phyloP scores from a whole-genome alignment of 2,797 vertebrate genomes.

The Sebastiscus albofasciatus region DNA sequence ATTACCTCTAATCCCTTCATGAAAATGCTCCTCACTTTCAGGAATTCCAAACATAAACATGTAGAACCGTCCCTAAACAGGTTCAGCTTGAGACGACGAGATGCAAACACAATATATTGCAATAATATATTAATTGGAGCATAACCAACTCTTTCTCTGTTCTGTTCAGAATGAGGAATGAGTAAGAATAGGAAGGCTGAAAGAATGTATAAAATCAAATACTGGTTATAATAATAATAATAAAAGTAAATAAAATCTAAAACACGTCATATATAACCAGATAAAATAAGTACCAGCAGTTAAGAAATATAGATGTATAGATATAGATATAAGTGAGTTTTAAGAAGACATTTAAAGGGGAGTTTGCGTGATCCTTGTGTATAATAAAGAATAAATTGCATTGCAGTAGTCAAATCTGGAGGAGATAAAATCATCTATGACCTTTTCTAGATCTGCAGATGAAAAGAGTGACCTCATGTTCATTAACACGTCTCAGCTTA shows the following conservation, averaged over 20 bases:
- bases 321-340: background rate
- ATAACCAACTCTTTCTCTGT: background rate
- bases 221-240: background rate
- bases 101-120: background rate
- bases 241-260: background rate
- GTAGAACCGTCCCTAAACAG: background rate
- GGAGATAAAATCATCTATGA: background rate
- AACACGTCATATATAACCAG: background rate
- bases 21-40: slow-evolving; percentile 33
- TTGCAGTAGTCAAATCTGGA: background rate
- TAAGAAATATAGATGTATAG: background rate
- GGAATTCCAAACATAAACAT: slow-evolving; percentile 13
- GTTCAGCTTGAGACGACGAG: background rate
- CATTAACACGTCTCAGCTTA: background rate
- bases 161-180: background rate
- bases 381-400: background rate
- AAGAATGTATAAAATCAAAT: background rate
- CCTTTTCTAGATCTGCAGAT: background rate
- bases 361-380: background rate
- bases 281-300: background rate
- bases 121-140: background rate
- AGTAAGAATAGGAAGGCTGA: background rate
- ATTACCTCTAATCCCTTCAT: slow-evolving; percentile 38
- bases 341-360: background rate
- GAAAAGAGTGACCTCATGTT: background rate